A percentile compares a stretch with the other conserved stretches of the same genome.
These are phyloP conservation scores for Oscheius sp. DNA, from an alignment of 1,140 invertebrate species.

Conservation along the genomic window DNA sequence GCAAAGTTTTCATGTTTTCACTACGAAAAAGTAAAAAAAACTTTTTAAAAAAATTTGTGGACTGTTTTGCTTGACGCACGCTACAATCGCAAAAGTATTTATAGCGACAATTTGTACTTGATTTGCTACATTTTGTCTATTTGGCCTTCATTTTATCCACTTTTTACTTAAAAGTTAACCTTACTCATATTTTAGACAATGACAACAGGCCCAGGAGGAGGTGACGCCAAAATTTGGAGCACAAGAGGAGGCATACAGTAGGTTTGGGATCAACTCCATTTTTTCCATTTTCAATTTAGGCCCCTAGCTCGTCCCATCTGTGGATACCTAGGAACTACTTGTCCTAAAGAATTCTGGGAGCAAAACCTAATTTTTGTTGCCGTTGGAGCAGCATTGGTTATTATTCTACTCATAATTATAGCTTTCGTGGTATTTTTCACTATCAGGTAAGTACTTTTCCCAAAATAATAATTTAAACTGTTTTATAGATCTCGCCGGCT, in stretches of 20 bases:
- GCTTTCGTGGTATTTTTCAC: conserved; percentile 6
- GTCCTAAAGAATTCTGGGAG: conserved; percentile 34
- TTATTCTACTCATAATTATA: conserved; percentile 1
- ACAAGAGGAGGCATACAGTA: conserved; percentile 4
- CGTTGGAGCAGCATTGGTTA: conserved; percentile 12
- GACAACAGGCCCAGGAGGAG: too few relatives aligned
- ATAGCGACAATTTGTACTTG: too few relatives aligned
- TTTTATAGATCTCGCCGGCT: conserved; percentile 9
- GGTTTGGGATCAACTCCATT: too few relatives aligned
- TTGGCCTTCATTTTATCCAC: too few relatives aligned
- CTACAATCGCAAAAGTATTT: too few relatives aligned
- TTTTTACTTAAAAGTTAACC: too few relatives aligned
- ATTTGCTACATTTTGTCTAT: too few relatives aligned
- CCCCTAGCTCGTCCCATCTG: conserved; percentile 18
- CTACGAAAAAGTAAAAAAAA: too few relatives aligned
- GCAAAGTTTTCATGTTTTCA: too few relatives aligned
- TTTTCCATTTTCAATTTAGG: background rate
- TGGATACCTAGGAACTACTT: conserved; percentile 26
- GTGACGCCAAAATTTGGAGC: conserved; percentile 23
- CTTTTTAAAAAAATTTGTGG: too few relatives aligned
- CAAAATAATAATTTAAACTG: background rate
- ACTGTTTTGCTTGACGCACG: too few relatives aligned
- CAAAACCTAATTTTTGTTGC: conserved; percentile 17
- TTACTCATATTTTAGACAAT: too few relatives aligned
- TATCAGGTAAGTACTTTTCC: background rate